phyloP scores from a whole-genome alignment of 2,113 vertebrate genomes.

The Barbus barbus region DNA sequence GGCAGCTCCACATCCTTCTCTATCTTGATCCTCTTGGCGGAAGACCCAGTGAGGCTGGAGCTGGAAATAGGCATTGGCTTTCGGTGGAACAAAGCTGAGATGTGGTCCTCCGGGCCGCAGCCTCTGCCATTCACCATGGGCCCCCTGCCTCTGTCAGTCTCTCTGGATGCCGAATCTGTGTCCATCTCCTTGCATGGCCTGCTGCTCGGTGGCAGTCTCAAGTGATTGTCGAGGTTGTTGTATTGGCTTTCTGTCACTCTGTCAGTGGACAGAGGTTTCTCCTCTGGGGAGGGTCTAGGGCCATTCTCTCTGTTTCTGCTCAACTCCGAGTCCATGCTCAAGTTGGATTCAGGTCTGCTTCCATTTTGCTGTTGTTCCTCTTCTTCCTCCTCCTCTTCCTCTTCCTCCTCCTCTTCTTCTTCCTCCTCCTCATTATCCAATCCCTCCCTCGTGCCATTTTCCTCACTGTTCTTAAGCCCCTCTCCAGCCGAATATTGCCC shows the following conservation, averaged over 20 bases:
- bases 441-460: conserved; percentile 82
- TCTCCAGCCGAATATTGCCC: conserved; percentile 88
- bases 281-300: conserved; percentile 79
- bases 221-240: conserved; percentile 93
- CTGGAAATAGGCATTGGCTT: conserved; percentile 92
- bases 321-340: conserved; percentile 95
- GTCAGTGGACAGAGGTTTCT: conserved; percentile 84
- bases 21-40: conserved; percentile 96
- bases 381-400: conserved; percentile 90
- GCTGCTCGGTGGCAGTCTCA: conserved; percentile 82
- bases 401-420: conserved; percentile 90
- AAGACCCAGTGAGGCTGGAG: conserved; percentile 84
- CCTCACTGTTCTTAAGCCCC: conserved; percentile 84
- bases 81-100: conserved; percentile 89
- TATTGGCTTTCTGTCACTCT: conserved; percentile 89
- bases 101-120: conserved; percentile 85
- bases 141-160: conserved; percentile 72
- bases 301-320: conserved; percentile 87
- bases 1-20: conserved; percentile 98
- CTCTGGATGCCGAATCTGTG: conserved; percentile 77
- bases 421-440: conserved; percentile 88
- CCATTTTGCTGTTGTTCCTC: conserved; percentile 93
- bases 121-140: conserved; percentile 88
- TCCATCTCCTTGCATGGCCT: conserved; percentile 76
- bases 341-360: conserved; percentile 91